Conservation (phyloP, 64 coral and sea anemone species). For the Stichodactyla mertensii region DNA sequence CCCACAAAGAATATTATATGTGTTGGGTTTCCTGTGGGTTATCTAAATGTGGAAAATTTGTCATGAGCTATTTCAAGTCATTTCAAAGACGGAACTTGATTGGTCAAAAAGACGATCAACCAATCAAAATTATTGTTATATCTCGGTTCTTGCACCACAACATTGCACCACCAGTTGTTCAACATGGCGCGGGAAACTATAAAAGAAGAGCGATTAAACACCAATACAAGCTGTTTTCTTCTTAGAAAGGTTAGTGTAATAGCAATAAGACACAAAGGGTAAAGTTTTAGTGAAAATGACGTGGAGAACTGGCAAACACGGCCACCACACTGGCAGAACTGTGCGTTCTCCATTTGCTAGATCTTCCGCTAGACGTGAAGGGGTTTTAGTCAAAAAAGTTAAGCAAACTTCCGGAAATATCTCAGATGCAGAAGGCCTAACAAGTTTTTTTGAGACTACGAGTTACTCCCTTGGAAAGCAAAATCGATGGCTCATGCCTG, state of each 20-base stretch:
- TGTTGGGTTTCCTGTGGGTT: not conserved
- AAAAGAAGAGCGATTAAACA: not conserved
- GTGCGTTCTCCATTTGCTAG: slow-evolving; percentile 36
- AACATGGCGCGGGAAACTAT: not conserved
- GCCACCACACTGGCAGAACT: slow-evolving; percentile 46
- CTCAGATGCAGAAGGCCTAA: not conserved
- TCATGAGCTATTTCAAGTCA: not conserved
- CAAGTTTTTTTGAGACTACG: not conserved
- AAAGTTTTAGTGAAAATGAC: slow-evolving; percentile 21
- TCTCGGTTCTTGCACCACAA: slow-evolving; percentile 8
- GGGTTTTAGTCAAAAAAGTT: slow-evolving; percentile 14
- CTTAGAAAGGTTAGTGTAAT: not conserved
- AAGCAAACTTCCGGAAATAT: not conserved
- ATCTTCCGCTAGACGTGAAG: not conserved
- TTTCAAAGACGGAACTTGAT: not conserved
- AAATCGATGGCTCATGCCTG: slow-evolving; percentile 61
- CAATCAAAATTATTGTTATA: not conserved
- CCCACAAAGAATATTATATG: not conserved
- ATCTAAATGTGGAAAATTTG: not conserved
- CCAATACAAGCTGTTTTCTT: not conserved
- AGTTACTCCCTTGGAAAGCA: slow-evolving; percentile 39
- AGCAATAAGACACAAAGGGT: not conserved
- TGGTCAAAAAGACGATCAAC: not conserved
- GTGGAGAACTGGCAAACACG: slow-evolving; percentile 54
- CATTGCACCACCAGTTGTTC: not conserved